Base-by-base conservation (phyloP, 2,888 invertebrate genomes). In the Leucophenga montana region DNA sequence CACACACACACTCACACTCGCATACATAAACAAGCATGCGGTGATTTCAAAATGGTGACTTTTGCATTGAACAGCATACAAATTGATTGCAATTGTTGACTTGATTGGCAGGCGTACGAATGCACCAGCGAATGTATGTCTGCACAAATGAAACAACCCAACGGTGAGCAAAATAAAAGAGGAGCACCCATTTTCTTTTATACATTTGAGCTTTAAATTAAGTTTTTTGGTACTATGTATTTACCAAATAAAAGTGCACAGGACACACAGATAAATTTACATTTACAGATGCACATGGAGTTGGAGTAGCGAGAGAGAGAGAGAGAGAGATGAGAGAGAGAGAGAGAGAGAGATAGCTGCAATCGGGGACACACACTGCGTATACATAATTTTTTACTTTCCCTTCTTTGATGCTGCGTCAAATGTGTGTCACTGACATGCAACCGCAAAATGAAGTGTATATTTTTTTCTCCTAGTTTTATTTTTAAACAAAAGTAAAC, bases 61-160 rank as follows among this genome's bases (percentile, higher is more conserved):
- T 70, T 69, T 69, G 66, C 54, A 59, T 59, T 69, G 56, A 54
- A 73, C 72, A 75, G 75, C 72, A 76, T 70, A 78, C 74, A 84
- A 83, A 83, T 83, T 85, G 83, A 83, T 85, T 85, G 83, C 85
- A 77, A 84, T 84, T 83, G 84, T 79, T 83, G 84, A 83, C 82
- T 83, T 83, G 83, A 83, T 83, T 83, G 83, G 85, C 83, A 85
- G 79, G 77, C 81, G 81, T 48, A 27, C 31, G 59, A 39, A 70
- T 50, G 53, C 27, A 57, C 20, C n/a, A 33, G 48, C 16, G 61
- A 9, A 59, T 22, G 44, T 27, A 62, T 33, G 72, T 16, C 20
- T 31, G 39, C 20, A 67, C 70, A 59, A 59, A 66, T 69, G 48
- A 54, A 54, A 13, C 54, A 56, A n/a, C n/a, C 16, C 16, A 54